Evolutionary conservation across 2,113 vertebrate genomes (phyloP), one percentile per base, ranked within the genome.

Genomic region (Urocitellus parryii): DNA sequence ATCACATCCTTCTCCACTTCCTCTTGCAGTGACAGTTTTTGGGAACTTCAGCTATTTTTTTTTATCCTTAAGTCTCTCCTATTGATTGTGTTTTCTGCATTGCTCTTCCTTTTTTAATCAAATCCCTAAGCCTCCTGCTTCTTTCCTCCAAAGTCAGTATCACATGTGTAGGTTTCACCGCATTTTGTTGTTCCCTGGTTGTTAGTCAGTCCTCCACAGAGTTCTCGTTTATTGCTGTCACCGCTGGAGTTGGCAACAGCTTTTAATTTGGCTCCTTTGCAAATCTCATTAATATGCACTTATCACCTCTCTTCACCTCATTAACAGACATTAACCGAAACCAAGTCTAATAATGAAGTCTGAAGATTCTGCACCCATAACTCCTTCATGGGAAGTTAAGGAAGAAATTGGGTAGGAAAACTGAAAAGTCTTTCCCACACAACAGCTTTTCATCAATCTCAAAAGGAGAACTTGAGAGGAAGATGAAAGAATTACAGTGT

Each of bases 261-360:
- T 97, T 97, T 96, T 73, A 84, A 70, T 78, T 61, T 95, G 90
- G 48, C 72, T 92, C 67, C 61, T 90, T 95, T 93, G 86, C 95
- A 79, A 97, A 63, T n/a, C 37, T 92, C 80, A 92, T 96, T 95
- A 95, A 90, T 95, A 97, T 92, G 80, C 77, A 96, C 76, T 97
- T 97, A 95, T 93, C 94, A n/a, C 94, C 90, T 93, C 95, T 90
- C 53, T 93, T 82, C 27, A 48, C 42, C 85, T 94, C 88, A 96
- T 97, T 97, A 92, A 78, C 83, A 97, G 83, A 96, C 51, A 93
- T 56, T 79, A 87, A 68, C 79, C 88, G 77, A 87, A 95, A 90
- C 34, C 87, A 90, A 80, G 67, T 34, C 51, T 76, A 51, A 53
- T 68, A 87, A 91, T 5, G 25, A 86, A 80, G 72, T 79, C 45